phyloP scores from a whole-genome alignment of 2,888 invertebrate genomes.

The Drosophila prolongata region DNA sequence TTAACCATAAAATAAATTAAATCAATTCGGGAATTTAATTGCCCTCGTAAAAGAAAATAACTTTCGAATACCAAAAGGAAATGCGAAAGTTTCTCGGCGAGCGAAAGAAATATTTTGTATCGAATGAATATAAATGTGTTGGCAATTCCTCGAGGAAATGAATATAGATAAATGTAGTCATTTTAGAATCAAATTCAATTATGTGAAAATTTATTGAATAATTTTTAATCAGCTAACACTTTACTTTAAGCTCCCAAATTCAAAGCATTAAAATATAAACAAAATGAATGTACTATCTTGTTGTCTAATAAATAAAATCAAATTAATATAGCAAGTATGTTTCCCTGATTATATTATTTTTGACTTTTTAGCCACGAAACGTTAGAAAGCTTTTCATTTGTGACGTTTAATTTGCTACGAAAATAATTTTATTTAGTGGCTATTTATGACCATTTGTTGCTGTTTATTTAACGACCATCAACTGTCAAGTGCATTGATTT shows the following conservation, averaged over 20 bases:
- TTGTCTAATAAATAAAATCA: background rate
- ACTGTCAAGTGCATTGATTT: conserved; percentile 53
- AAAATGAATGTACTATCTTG: background rate
- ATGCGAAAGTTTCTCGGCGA: conserved; percentile 11
- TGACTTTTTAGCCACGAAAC: background rate
- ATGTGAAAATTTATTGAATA: background rate
- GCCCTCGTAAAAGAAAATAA: conserved; percentile 67
- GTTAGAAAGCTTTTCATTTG: background rate
- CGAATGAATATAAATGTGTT: conserved; percentile 18
- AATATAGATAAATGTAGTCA: background rate
- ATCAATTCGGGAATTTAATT: conserved; percentile 76
- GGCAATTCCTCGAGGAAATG: background rate
- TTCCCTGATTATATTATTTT: background rate
- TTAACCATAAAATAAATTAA: conserved; percentile 78
- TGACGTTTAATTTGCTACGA: conserved; percentile 16
- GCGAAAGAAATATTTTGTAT: conserved; percentile 1
- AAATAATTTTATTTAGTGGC: conserved; percentile 13
- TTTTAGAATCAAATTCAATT: background rate
- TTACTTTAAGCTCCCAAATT: no score
- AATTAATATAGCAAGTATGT: background rate
- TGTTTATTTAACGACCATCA: conserved; percentile 46
- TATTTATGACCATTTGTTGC: conserved; percentile 38
- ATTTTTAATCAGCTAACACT: background rate
- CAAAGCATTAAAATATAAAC: no score
- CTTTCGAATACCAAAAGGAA: conserved; percentile 12